These are phyloP conservation scores for Ictidomys tridecemlineatus DNA, from an alignment of 2,113 vertebrate species.

Conservation along the genomic window DNA sequence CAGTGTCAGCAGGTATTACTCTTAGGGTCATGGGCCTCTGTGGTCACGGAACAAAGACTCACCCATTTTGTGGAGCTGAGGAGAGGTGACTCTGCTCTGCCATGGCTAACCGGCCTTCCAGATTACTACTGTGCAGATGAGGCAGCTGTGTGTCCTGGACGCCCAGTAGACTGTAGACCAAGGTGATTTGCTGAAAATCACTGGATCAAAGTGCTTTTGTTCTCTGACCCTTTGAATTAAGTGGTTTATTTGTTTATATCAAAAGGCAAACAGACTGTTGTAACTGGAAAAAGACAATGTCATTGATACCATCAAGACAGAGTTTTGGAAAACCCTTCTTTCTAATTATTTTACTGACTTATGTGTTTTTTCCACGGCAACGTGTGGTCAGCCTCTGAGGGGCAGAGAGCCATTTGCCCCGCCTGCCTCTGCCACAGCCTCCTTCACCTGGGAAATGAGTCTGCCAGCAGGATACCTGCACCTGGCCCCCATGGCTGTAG, in stretches of 20 bases:
- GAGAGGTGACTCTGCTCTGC: neutral
- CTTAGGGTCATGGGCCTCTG: neutral
- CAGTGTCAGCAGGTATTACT: neutral
- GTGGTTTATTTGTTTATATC: constrained; percentile 15
- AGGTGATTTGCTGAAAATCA: constrained; percentile 40
- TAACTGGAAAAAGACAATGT: constrained; percentile 14
- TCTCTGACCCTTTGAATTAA: neutral
- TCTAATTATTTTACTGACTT: neutral
- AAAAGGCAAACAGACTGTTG: constrained; percentile 31
- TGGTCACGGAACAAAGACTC: constrained; percentile 13
- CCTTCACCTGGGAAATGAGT: neutral
- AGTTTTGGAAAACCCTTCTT: neutral
- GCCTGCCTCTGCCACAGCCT: neutral
- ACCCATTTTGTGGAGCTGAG: neutral
- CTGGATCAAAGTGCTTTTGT: neutral
- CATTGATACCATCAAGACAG: neutral
- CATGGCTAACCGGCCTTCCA: neutral
- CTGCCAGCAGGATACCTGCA: neutral
- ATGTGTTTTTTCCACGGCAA: neutral
- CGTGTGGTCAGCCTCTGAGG: neutral
- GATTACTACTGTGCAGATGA: neutral
- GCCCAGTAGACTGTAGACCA: neutral
- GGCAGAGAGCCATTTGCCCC: neutral
- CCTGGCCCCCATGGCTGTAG: neutral
- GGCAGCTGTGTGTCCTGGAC: neutral